phyloP scores from a whole-genome alignment of 1,140 invertebrate genomes.

The Drosophila persimilis region DNA sequence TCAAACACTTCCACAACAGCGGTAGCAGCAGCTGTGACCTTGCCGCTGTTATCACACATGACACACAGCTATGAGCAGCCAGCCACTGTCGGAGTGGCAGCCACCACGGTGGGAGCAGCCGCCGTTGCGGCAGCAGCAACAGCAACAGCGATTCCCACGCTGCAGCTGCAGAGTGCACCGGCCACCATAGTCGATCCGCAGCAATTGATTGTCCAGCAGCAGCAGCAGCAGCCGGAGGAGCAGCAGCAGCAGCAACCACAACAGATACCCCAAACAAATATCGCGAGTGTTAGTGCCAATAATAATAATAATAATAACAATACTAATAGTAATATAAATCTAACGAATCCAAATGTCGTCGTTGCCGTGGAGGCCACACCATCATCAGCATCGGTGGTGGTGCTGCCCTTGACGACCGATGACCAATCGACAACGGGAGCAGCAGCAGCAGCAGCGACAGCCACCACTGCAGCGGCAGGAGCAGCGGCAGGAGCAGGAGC shows the following conservation, averaged over 20 bases:
- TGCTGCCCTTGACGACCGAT: constrained; percentile 49
- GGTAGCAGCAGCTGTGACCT: constrained; percentile 61
- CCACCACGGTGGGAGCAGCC: constrained; percentile 32
- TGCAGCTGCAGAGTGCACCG: constrained; percentile 71
- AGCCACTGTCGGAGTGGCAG: constrained; percentile 20
- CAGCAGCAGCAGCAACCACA: constrained; percentile 54
- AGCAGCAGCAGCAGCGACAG: constrained; percentile 27
- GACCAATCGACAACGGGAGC: constrained; percentile 43
- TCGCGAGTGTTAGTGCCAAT: constrained; percentile 81
- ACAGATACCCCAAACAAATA: constrained; percentile 62
- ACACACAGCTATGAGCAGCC: constrained; percentile 59
- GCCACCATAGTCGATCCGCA: constrained; percentile 73
- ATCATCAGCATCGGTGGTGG: constrained; percentile 3
- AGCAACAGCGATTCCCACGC: constrained; percentile 36
- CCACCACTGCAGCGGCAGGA: constrained; percentile 14
- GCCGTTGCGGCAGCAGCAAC: constrained; percentile 22
- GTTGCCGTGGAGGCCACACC: constrained; percentile 33
- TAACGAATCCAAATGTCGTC: constrained; percentile 58
- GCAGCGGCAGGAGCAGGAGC: constrained; percentile 16
- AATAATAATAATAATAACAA: constrained; percentile 70
- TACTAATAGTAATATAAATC: constrained; percentile 55
- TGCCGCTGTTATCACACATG: constrained; percentile 73
- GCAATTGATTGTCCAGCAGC: constrained; percentile 61
- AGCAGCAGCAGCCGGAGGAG: constrained; percentile 19
- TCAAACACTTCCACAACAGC: constrained; percentile 55